Evolutionary conservation across 1,140 invertebrate genomes (phyloP), one percentile per base, ranked within the genome.

Genomic region (Megalonaias nervosa): DNA sequence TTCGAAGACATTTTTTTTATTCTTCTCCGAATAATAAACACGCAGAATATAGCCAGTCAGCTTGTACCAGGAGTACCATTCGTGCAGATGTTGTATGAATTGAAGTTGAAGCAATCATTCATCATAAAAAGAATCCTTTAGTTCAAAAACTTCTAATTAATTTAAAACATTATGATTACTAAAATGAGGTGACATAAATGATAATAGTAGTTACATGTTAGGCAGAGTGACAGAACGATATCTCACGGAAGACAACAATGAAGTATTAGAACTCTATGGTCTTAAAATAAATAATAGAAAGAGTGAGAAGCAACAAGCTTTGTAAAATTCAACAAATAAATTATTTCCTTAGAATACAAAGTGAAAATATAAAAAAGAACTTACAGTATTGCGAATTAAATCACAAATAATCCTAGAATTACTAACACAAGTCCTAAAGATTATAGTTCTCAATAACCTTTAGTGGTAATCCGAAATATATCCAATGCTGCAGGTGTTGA

Each of bases 1-100:
- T 82, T 76, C 70, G 80, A 82, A 65, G 74, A 82, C 55, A 69
- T 69, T 66, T 79, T 76, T 76, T 74, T 70, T 16, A 23, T 70
- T 67, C 17, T 79, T 13, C 48, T 82, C 15, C 79, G 76, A 77
- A 38, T 76, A 61, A 79, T 82, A 23, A 31, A 69, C n/a, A 82
- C 76, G 3, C 80, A 79, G 71, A 71, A 67, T 55, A 79, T 82
- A 56, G 80, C 75, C 48, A 70, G 57, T 61, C 80, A 82, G 55
- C 75, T 82, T 60, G 67, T 65, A 23, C 76, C 69, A 23, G 77
- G 73, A 19, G 71, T 79, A 48, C 79, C 76, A 19, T 79, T 82
- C 59, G 19, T 79, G 16, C 74, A 76, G 48, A 82, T 70, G 26
- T 60, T 76, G 48, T 74, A 73, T n/a, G 75, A 79, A 62, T n/a